A percentile compares a stretch with the other conserved stretches of the same genome.
Conservation (phyloP, 1,140 invertebrate species). For the Trissolcus basalis region DNA sequence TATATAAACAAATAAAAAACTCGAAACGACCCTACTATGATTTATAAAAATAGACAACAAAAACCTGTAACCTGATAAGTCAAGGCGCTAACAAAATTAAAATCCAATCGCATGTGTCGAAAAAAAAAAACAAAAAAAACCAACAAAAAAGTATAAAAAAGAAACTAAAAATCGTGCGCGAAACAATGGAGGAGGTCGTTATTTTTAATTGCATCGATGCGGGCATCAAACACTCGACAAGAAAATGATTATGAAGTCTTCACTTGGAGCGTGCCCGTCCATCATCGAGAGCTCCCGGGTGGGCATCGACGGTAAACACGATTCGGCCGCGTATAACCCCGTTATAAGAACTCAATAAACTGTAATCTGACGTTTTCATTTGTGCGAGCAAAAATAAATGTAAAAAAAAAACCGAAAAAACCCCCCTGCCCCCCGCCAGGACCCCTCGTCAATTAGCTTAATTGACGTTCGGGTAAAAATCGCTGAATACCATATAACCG, state of each 20-base stretch:
- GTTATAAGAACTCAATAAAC: conserved; percentile 32
- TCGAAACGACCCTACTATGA: too few relatives aligned
- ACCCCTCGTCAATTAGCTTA: conserved; percentile 39
- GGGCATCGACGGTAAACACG: conserved; percentile 42
- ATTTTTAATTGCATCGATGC: neutral
- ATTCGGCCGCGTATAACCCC: conserved; percentile 19
- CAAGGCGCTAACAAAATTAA: too few relatives aligned
- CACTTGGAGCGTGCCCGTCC: conserved; percentile 65
- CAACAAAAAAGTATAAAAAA: too few relatives aligned
- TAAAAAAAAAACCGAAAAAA: conserved; percentile 8
- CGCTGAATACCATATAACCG: conserved; percentile 13
- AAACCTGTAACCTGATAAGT: neutral
- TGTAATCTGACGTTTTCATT: conserved; percentile 53
- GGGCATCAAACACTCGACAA: conserved; percentile 20
- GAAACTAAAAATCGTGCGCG: neutral
- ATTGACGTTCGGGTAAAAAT: conserved; percentile 27
- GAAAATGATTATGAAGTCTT: conserved; percentile 70
- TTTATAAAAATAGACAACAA: too few relatives aligned
- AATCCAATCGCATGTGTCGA: too few relatives aligned
- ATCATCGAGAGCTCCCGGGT: conserved; percentile 59
- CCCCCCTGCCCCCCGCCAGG: conserved; percentile 3
- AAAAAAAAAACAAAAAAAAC: too few relatives aligned
- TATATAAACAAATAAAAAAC: too few relatives aligned
- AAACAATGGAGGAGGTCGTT: neutral
- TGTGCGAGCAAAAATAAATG: neutral